Conservation (phyloP, 2,888 invertebrate genomes). For the Cancer borealis region DNA sequence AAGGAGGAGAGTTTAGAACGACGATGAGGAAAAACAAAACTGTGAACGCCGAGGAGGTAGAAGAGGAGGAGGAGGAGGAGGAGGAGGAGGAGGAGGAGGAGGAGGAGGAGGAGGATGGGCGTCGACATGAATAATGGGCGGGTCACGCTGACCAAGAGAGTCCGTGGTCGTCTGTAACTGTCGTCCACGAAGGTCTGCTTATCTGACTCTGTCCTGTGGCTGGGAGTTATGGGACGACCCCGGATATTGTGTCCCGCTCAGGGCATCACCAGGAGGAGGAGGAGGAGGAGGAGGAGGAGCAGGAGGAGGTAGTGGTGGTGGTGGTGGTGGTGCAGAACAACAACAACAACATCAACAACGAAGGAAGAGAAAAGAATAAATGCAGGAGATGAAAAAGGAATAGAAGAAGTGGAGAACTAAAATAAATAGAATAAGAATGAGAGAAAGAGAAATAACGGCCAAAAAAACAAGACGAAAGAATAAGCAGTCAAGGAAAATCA, state of each 20-base stretch:
- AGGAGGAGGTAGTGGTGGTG: neutral
- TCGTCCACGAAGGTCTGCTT: neutral
- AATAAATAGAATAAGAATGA: no score
- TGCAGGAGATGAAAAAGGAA: neutral
- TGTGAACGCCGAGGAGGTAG: neutral
- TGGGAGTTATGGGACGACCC: neutral
- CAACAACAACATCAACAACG: neutral
- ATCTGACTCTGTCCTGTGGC: conserved; percentile 1
- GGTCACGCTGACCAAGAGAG: conserved; percentile 4
- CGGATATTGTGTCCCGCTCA: conserved; percentile 24
- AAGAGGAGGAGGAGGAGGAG: neutral
- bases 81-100: neutral
- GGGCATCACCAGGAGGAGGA: neutral
- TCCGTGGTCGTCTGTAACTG: neutral
- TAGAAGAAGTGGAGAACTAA: neutral
- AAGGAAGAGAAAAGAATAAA: neutral
- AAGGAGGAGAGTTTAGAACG: neutral
- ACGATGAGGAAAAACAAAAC: neutral
- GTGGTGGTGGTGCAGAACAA: neutral
- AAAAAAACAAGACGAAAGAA: neutral
- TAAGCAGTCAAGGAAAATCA: neutral
- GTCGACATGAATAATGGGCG: neutral
- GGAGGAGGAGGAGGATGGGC: neutral
- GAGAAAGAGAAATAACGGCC: neutral
- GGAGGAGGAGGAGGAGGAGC: neutral